These are phyloP conservation scores for Caiman crocodilus DNA, from an alignment of 2,797 vertebrate genomes.

Conservation along the genomic window DNA sequence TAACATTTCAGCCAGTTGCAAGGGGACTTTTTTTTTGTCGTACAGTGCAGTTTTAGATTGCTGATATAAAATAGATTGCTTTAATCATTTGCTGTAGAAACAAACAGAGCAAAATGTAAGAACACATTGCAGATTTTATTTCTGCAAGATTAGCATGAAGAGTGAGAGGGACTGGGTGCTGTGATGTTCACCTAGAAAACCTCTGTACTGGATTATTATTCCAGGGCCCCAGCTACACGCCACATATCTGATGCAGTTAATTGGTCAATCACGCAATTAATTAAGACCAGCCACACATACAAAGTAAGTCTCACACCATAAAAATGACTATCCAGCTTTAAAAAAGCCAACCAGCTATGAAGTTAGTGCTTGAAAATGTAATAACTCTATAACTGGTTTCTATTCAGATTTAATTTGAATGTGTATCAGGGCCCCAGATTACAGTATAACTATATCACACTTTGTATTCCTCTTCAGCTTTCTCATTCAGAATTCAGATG, in stretches of 20 bases:
- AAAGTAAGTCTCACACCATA: no score
- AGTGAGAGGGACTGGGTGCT: background rate
- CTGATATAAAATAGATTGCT: background rate
- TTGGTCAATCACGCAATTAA: no score
- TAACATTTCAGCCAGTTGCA: background rate
- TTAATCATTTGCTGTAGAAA: background rate
- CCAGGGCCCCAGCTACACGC: background rate
- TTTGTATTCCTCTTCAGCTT: conserved; percentile 88
- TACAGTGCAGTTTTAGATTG: no score
- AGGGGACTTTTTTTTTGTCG: background rate
- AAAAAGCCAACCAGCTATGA: no score
- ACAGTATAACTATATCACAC: conserved; percentile 69
- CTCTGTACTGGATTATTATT: background rate
- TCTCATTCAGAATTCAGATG: conserved; percentile 88
- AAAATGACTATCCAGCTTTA: no score
- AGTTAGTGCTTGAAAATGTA: no score
- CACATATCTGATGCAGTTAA: no score
- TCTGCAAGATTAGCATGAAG: background rate
- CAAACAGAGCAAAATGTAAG: background rate
- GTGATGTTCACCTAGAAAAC: background rate
- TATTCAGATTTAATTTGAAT: no score
- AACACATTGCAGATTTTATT: background rate
- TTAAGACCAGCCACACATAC: no score
- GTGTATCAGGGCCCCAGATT: no score
- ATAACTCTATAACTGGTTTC: no score